These are phyloP conservation scores for Paratrypauchen microcephalus DNA, from an alignment of 2,797 vertebrate species.

Conservation along the genomic window DNA sequence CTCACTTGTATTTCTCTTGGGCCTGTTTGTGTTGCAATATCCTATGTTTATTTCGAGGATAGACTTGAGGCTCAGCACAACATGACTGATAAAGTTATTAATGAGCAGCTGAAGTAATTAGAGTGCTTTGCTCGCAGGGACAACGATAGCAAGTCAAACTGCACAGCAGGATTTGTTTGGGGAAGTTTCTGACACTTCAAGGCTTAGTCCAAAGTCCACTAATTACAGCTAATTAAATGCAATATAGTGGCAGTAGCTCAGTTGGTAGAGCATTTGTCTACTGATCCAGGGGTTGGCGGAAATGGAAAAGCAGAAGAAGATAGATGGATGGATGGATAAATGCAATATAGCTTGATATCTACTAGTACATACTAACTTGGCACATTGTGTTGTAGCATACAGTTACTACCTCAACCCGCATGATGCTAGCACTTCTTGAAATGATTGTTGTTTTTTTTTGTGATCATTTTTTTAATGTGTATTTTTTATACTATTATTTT, in stretches of 20 bases:
- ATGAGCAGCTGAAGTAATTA: constrained; percentile 15
- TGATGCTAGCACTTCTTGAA: too few species aligned
- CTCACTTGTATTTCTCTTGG: not conserved
- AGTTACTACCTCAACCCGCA: too few species aligned
- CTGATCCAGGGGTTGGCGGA: too few species aligned
- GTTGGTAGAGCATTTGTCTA: too few species aligned
- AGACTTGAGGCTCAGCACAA: constrained; percentile 8
- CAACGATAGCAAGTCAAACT: constrained; percentile 8
- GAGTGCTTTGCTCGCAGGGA: constrained; percentile 14
- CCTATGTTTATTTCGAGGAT: not conserved
- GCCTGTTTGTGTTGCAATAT: not conserved
- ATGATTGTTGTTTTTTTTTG: too few species aligned
- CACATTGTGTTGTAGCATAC: not conserved
- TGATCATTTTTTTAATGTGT: too few species aligned
- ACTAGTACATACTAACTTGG: not conserved
- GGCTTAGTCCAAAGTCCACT: not conserved
- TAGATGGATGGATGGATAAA: too few species aligned
- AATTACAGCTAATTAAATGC: not conserved
- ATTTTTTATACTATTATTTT: too few species aligned
- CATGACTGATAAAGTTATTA: constrained; percentile 5
- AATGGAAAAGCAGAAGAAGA: too few species aligned
- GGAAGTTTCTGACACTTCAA: constrained; percentile 4
- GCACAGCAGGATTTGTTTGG: not conserved
- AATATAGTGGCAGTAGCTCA: too few species aligned
- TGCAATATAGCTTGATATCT: not conserved